Base-by-base conservation (phyloP, 2,113 vertebrate species). In the Circaetus cinerascens region DNA sequence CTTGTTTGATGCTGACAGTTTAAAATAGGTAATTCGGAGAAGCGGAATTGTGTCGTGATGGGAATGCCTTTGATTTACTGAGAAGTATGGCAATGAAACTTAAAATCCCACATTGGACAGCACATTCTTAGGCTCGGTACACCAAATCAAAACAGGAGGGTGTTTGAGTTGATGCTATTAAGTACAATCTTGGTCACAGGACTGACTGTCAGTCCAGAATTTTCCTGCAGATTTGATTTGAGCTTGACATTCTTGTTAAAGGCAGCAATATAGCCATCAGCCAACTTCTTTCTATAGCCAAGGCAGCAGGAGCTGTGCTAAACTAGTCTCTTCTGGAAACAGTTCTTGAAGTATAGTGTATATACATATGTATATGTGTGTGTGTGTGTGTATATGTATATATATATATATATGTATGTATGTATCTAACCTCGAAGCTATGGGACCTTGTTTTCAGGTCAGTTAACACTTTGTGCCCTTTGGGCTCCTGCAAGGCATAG, bases 331-430 rank as follows among this genome's bases (percentile, higher is more conserved):
- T 68, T 87, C 38, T 38, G 38, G 56, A 51, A 71, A 45, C 59
- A 66, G 6, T 26, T 91, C 27, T 46, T 60, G 38, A 79, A 34
- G 20, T 36, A 29, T n/a, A 0, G 0, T 0, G 3, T 27, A 3
- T 50, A 4, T 50, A 23, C 25, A 26, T 50, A 26, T 51, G 11
- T 23, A 0, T 17, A 10, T 8, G 2, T 1, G 0, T 0, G 1
- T 57, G 6, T 15, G 15, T 51, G 50, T 26, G 13, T 51, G 8
- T 51, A 3, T 51, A 1, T 51, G 4, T 51, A 19, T 46, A 21
- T 46, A n/a, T n/a, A n/a, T n/a, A 53, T 29, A 25, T 23, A 0
- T 20, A 10, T 8, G 0, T 53, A 15, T 23, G 0, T 20, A 10
- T 8, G 2, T 63, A 1, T 36, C n/a, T 68, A 20, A 62, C 71